Conservation (phyloP, 2,888 invertebrate species). For the Nymphalis c-album region DNA sequence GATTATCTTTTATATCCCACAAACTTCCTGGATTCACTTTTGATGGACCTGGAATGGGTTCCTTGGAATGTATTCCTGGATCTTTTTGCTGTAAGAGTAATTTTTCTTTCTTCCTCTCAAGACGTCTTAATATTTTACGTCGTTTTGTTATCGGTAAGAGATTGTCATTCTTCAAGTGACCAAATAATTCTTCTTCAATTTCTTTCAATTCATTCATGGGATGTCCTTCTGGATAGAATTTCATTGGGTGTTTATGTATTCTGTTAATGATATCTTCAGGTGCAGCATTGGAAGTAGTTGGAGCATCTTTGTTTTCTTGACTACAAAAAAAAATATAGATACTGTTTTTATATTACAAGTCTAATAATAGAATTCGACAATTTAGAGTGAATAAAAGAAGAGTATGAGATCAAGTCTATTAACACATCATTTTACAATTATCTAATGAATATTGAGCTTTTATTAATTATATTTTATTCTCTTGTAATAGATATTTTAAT, state of each 20-base stretch:
- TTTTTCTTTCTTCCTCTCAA: constrained; percentile 69
- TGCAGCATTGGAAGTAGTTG: constrained; percentile 47
- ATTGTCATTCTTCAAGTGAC: constrained; percentile 63
- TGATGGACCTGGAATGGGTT: constrained; percentile 40
- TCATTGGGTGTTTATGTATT: constrained; percentile 47
- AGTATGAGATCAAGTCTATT: too few relatives aligned
- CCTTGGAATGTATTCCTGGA: constrained; percentile 41
- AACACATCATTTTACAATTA: too few relatives aligned
- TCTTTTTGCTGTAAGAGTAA: constrained; percentile 52
- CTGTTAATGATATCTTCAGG: constrained; percentile 47
- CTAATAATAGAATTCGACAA: too few relatives aligned
- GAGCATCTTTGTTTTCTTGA: constrained; percentile 41
- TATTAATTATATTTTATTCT: too few relatives aligned
- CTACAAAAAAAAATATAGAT: constrained; percentile 43
- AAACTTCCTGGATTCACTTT: constrained; percentile 54
- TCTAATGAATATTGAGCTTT: too few relatives aligned
- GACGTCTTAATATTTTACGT: constrained; percentile 71
- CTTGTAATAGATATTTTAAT: neutral
- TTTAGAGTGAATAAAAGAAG: too few relatives aligned
- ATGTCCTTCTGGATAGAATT: constrained; percentile 67
- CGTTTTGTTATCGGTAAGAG: constrained; percentile 68
- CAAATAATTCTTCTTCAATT: constrained; percentile 74
- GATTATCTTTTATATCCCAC: constrained; percentile 70
- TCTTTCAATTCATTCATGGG: constrained; percentile 79
- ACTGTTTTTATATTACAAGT: neutral